Evolutionary conservation across 2,113 vertebrate species (phyloP).

Genomic region (Petaurus breviceps): DNA sequence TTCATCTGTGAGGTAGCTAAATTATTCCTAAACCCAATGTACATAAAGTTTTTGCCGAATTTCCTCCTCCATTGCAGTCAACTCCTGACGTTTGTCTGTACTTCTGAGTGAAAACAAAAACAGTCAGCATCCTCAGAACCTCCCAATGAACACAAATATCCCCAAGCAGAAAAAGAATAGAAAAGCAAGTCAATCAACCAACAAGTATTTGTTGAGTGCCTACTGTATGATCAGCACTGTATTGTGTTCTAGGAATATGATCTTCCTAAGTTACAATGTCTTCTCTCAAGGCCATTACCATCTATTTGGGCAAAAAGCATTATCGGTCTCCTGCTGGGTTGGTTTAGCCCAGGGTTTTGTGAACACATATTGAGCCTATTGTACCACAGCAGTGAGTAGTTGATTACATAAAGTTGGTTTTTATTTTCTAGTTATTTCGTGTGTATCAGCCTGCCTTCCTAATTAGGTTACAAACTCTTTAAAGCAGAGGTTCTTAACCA

Average conservation of each 20-base stretch:
- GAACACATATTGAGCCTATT: background rate
- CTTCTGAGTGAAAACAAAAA: background rate
- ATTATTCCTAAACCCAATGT: background rate
- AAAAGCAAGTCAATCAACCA: background rate
- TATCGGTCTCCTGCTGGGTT: background rate
- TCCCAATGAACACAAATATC: background rate
- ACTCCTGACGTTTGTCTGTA: background rate
- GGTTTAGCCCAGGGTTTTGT: background rate
- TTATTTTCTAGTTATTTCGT: background rate
- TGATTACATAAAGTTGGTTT: background rate
- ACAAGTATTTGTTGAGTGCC: background rate
- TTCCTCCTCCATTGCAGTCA: background rate
- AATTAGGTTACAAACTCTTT: background rate
- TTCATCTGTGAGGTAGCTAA: background rate
- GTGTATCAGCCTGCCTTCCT: background rate
- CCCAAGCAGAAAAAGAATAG: background rate
- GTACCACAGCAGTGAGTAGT: background rate
- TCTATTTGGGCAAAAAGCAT: background rate
- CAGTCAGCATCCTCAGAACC: background rate
- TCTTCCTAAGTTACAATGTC: background rate
- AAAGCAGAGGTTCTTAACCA: background rate
- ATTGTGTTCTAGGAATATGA: background rate
- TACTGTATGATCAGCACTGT: background rate
- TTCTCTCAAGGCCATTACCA: background rate
- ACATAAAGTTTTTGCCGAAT: background rate